These are phyloP conservation scores for Varroa destructor DNA, from an alignment of 1,140 invertebrate species.

Conservation along the genomic window DNA sequence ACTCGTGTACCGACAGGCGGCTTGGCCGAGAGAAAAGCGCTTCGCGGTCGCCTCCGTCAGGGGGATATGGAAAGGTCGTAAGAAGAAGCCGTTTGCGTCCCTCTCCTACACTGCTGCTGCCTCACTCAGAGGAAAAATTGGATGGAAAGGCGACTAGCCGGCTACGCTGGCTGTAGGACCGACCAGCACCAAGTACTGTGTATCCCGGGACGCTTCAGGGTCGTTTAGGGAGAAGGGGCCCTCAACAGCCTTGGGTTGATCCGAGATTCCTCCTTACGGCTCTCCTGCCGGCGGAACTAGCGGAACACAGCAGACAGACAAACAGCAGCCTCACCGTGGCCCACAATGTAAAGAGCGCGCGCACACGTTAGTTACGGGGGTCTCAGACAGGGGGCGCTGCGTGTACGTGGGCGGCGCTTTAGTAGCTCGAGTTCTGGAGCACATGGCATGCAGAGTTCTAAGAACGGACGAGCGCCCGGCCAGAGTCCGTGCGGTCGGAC, in stretches of 20 bases:
- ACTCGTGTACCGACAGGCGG: too few species aligned
- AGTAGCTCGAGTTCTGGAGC: background rate
- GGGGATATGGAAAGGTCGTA: conserved; percentile 17
- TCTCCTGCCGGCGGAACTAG: background rate
- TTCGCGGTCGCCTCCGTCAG: conserved; percentile 17
- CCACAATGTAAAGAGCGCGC: too few species aligned
- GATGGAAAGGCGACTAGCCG: background rate
- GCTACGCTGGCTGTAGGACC: background rate
- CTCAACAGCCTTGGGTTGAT: conserved; percentile 24
- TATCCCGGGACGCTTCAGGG: too few species aligned
- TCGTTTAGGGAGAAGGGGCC: background rate
- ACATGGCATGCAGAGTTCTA: too few species aligned
- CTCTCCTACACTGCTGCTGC: conserved; percentile 10
- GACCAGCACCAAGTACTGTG: too few species aligned
- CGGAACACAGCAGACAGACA: background rate
- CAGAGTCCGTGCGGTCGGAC: too few species aligned
- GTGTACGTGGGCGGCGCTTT: conserved; percentile 1
- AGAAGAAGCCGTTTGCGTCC: conserved; percentile 4
- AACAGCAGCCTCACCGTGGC: background rate
- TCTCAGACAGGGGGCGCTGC: conserved; percentile 17
- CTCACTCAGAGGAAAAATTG: background rate
- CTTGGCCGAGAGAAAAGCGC: conserved; percentile 18
- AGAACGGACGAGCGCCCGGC: too few species aligned
- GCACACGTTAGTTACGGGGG: background rate
- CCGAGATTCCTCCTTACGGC: conserved; percentile 19